These are phyloP conservation scores for Pinna nobilis DNA, from an alignment of 1,140 invertebrate genomes.

Conservation along the genomic window DNA sequence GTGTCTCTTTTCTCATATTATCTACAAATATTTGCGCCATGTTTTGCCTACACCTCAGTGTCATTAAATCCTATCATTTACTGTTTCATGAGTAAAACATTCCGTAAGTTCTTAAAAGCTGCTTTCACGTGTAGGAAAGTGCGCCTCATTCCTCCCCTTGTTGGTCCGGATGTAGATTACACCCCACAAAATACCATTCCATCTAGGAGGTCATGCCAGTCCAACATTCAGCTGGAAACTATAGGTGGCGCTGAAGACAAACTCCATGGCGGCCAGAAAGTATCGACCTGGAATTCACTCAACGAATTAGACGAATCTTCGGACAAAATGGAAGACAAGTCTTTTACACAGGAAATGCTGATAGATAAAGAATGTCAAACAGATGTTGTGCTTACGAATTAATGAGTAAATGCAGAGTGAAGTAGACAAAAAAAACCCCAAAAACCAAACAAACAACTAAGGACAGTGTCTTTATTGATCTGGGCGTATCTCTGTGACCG, in stretches of 20 bases:
- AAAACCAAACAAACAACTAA: too few relatives aligned
- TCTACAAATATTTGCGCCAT: conserved; percentile 81
- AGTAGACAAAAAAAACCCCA: too few relatives aligned
- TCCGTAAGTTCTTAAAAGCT: conserved; percentile 91
- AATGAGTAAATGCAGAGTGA: too few relatives aligned
- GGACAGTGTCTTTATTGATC: too few relatives aligned
- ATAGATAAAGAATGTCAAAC: conserved; percentile 20
- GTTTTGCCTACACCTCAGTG: conserved; percentile 84
- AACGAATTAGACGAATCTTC: neutral
- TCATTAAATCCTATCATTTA: conserved; percentile 93
- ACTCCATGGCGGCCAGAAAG: neutral
- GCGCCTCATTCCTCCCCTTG: conserved; percentile 10
- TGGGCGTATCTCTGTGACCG: too few relatives aligned
- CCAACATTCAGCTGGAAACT: neutral
- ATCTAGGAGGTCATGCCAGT: neutral
- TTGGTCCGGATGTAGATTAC: conserved; percentile 27
- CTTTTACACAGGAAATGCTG: neutral
- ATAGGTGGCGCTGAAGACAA: neutral
- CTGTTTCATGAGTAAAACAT: conserved; percentile 91
- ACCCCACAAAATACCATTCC: conserved; percentile 15
- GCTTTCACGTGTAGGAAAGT: conserved; percentile 83
- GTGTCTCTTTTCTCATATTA: conserved; percentile 87
- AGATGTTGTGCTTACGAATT: too few relatives aligned
- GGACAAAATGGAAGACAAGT: too few relatives aligned
- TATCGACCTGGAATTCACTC: neutral